These are phyloP conservation scores for Eupeodes corollae DNA, from an alignment of 1,140 invertebrate genomes.

Conservation along the genomic window DNA sequence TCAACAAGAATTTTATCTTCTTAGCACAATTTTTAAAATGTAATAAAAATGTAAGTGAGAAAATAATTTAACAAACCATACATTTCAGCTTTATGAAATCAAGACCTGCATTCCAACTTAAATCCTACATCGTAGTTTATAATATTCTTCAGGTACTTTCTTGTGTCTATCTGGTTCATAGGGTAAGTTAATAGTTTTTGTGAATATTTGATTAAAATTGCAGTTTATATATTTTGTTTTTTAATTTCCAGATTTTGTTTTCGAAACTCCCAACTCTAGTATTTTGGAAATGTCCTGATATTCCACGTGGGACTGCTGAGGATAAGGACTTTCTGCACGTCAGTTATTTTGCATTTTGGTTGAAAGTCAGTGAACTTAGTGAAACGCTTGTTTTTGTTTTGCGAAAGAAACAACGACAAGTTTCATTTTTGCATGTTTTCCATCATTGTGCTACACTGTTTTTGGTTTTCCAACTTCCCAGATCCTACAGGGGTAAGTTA, in stretches of 20 bases:
- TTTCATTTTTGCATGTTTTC: slow-evolving; percentile 63
- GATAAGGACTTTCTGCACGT: slow-evolving; percentile 9
- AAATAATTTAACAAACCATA: too few relatives aligned
- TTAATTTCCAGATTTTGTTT: slow-evolving; percentile 10
- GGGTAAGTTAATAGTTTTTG: slow-evolving; percentile 12
- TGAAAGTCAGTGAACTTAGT: slow-evolving; percentile 51
- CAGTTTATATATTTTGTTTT: too few relatives aligned
- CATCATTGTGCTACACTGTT: slow-evolving; percentile 59
- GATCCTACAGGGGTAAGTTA: slow-evolving; percentile 48
- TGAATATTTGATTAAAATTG: too few relatives aligned
- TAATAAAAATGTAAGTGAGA: too few relatives aligned
- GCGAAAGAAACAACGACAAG: slow-evolving; percentile 61
- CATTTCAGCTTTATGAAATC: slow-evolving; percentile 22
- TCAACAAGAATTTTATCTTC: too few relatives aligned
- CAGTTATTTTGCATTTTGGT: slow-evolving; percentile 40
- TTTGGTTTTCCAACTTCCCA: slow-evolving; percentile 58
- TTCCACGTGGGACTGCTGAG: slow-evolving; percentile 3
- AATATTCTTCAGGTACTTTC: slow-evolving; percentile 22
- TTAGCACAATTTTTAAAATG: too few relatives aligned
- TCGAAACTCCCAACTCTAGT: too few relatives aligned
- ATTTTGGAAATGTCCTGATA: slow-evolving; percentile 13
- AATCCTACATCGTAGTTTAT: slow-evolving; percentile 20
- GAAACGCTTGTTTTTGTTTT: slow-evolving; percentile 73
- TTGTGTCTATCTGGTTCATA: slow-evolving; percentile 21
- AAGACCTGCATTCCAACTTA: slow-evolving; percentile 18